A percentile compares a stretch with the other conserved stretches of the same genome.
Conservation (phyloP, 2,113 vertebrate genomes). For the Xenopus tropicalis region DNA sequence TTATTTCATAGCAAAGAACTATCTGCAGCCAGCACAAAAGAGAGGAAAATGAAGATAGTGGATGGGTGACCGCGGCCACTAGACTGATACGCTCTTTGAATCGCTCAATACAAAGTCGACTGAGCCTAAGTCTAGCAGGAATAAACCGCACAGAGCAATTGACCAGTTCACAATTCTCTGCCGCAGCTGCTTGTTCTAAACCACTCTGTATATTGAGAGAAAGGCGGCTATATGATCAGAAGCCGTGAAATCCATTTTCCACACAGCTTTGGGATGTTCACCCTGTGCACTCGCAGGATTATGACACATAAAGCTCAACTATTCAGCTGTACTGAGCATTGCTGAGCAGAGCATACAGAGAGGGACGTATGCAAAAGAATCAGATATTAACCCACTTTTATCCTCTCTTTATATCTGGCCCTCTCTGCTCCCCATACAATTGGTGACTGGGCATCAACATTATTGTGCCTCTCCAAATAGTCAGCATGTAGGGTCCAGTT, state of each 20-base stretch:
- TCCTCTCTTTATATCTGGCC: neutral
- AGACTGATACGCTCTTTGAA: conserved; percentile 3
- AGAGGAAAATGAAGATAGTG: neutral
- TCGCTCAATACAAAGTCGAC: neutral
- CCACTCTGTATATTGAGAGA: conserved; percentile 1
- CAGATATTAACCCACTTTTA: neutral
- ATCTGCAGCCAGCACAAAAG: neutral
- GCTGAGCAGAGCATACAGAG: neutral
- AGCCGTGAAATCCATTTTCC: conserved; percentile 35
- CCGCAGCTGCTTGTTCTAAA: conserved; percentile 4
- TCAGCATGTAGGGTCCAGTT: no score
- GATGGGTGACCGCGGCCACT: neutral
- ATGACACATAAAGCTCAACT: conserved; percentile 18
- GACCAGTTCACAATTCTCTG: conserved; percentile 13
- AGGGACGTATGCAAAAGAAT: conserved; percentile 4
- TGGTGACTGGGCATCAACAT: no score
- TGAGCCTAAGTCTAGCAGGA: conserved; percentile 5
- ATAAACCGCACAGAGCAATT: neutral
- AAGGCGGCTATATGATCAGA: conserved; percentile 27
- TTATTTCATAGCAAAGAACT: neutral
- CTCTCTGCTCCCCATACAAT: no score
- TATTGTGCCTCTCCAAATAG: no score
- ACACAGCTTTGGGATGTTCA: conserved; percentile 31
- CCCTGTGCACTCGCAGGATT: conserved; percentile 17
- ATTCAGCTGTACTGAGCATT: conserved; percentile 16